Base-by-base conservation (phyloP, 2,113 vertebrate species). In the Anarhynchus alexandrinus region DNA sequence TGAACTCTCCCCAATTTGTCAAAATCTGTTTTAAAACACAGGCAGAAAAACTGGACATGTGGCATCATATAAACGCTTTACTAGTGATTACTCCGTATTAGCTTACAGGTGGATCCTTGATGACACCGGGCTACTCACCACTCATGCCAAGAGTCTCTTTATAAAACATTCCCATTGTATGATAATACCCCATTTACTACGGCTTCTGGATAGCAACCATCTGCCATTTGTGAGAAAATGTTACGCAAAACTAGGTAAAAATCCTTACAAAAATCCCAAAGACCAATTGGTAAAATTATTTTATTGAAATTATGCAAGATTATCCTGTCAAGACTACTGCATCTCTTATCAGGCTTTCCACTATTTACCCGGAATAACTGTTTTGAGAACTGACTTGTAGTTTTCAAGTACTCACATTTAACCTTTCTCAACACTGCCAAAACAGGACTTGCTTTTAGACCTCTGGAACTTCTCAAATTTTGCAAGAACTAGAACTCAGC, bases 1-100 rank as follows among this genome's bases (percentile, higher is more conserved):
- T 91, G 73, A 87, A 90, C 43, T 52, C 27, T 40, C 32, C 36
- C 34, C 43, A 69, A 3, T 76, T 79, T 88, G 36, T 88, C 40
- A 91, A 82, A 61, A 90, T 57, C 62, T 65, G 17, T 80, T 95
- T 90, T 52, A 82, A 94, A 95, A 90, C 54, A 88, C 6, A 45
- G 62, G 76, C 86, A 96, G 85, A 65, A 96, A 79, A 96, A 67
- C 74, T 70, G 22, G 67, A 65, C 45, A 40, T 18, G 36, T 62
- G 32, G 32, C 20, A 86, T 78, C 52, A 70, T 49, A 86, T 0
- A 1, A 81, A 30, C 34, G 16, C 74, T 95, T 82, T 42, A 67
- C 64, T 51, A 74, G 47, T 2, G 17, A 82, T 84, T 73, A 81
- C 15, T 83, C 80, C 17, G 1, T 42, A 55, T 51, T 59, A 84